Base-by-base conservation (phyloP, 2,797 vertebrate genomes). In the Falco concolor region DNA sequence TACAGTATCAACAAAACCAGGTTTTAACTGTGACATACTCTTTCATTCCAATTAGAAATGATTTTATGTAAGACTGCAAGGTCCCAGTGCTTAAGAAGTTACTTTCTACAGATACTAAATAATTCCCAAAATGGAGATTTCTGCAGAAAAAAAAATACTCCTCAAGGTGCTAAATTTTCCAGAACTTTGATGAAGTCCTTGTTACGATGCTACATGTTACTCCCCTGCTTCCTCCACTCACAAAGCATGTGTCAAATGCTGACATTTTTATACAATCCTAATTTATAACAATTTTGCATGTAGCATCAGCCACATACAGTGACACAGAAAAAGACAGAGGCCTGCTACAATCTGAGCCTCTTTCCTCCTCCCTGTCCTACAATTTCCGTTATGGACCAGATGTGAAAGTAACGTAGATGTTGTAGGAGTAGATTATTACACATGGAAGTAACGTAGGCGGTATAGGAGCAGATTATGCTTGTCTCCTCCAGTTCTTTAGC, bases 231-330 rank as follows among this genome's bases (percentile, higher is more conserved):
- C 18, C 36, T 68, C 18, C 10, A 1, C 23, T 67, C 32, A 11
- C 47, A 13, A 2, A 1, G 12, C 4, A 11, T 2, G 0, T 3
- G 18, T 36, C 8, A 74, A 83, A 69, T n/a, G 19, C 20, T 34
- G n/a, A 30, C 6, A 19, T 65, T 90, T 73, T 56, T n/a, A 52
- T 17, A 15, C 7, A 13, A 42, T 25, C 32, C 22, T 12, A 8
- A 65, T 69, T 44, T 76, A 15, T 22, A 27, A 12, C 10, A 1
- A 10, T 69, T 89, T 87, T 54, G 40, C 40, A 3, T 3, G 3
- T 15, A 9, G 17, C 34, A 42, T 52, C 42, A n/a, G 25, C 23
- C 44, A 36, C 70, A 27, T 3, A 13, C 7, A 47, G 4, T 3
- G 13, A 36, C 44, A n/a, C 30, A 64, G 78, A n/a, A 56, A 38